These are phyloP conservation scores for Alouatta palliata DNA, from an alignment of 2,113 vertebrate species.

Conservation along the genomic window DNA sequence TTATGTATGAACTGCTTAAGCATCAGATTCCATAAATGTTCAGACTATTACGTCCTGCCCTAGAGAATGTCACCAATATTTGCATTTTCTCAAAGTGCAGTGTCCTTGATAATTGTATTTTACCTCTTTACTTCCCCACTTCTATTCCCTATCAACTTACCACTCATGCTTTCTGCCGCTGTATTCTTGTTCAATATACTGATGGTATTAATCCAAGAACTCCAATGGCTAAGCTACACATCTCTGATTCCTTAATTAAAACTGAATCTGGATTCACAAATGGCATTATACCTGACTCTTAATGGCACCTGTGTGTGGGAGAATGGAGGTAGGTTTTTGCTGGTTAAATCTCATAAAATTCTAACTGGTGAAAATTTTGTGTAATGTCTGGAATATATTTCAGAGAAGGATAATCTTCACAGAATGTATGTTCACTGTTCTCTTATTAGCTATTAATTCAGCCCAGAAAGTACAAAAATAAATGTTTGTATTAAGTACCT, in stretches of 20 bases:
- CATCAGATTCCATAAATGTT: background rate
- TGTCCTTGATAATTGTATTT: background rate
- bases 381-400: background rate
- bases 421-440: background rate
- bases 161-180: background rate
- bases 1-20: background rate
- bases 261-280: background rate
- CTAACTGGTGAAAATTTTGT: background rate
- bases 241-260: background rate
- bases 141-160: background rate
- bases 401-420: background rate
- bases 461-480: background rate
- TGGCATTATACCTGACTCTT: background rate
- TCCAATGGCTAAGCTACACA: background rate
- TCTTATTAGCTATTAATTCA: background rate
- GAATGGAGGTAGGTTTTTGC: accelerated
- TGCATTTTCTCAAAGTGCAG: background rate
- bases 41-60: background rate
- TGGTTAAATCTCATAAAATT: background rate
- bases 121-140: background rate
- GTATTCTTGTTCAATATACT: background rate
- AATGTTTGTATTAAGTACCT: background rate
- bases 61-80: background rate
- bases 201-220: background rate
- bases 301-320: background rate